A percentile compares a stretch with the other conserved stretches of the same genome.
Conservation (phyloP, 2,888 invertebrate genomes). For the Hipparchia sbordonii region DNA sequence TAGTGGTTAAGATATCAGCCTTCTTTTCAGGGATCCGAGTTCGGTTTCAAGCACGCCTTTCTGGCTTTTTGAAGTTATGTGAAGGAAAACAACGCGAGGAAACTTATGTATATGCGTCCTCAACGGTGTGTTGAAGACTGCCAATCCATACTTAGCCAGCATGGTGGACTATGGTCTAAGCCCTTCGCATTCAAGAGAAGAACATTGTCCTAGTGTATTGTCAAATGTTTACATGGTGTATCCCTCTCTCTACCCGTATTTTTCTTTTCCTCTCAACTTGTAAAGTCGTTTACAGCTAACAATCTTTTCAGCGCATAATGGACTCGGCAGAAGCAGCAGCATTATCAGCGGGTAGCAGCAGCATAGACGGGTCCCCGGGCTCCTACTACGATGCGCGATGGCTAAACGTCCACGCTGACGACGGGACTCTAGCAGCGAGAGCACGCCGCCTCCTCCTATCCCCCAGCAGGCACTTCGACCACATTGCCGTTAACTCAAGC, state of each 20-base stretch:
- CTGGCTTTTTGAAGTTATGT: no score
- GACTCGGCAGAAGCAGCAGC: slow-evolving; percentile 95
- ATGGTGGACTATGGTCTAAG: no score
- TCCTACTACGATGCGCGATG: slow-evolving; percentile 92
- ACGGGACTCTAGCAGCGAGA: slow-evolving; percentile 87
- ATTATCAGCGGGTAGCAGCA: slow-evolving; percentile 83
- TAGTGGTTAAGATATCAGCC: no score
- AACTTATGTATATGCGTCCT: no score
- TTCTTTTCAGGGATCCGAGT: no score
- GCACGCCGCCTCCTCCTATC: slow-evolving; percentile 88
- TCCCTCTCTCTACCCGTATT: background rate
- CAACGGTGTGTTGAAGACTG: no score
- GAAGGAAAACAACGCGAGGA: no score
- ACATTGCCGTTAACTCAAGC: slow-evolving; percentile 91
- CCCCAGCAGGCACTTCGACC: slow-evolving; percentile 92
- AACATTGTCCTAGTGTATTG: no score
- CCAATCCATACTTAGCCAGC: no score
- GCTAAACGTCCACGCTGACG: slow-evolving; percentile 89
- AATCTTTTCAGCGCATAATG: slow-evolving; percentile 89
- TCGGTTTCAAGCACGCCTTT: no score
- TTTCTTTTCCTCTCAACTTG: background rate
- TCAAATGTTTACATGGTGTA: no score
- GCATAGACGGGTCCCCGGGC: slow-evolving; percentile 82
- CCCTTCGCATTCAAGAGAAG: no score
- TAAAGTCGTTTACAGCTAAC: background rate